Conservation (phyloP, 1,140 invertebrate species). For the Drosophila littoralis region DNA sequence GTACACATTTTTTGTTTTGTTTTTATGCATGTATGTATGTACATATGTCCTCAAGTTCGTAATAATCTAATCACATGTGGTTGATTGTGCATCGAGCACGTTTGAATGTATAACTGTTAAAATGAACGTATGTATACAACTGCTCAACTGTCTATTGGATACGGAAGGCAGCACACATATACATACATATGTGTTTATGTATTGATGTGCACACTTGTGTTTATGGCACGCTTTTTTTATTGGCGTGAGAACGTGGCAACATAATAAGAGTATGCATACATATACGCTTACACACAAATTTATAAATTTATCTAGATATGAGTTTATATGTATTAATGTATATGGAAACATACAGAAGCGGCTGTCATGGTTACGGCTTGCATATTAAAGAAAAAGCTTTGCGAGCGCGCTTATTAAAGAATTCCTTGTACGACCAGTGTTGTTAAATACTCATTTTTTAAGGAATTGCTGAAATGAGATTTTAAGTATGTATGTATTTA, state of each 20-base stretch:
- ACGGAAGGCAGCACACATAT: conserved; percentile 32
- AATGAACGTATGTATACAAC: neutral
- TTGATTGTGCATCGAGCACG: conserved; percentile 18
- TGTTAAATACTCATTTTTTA: neutral
- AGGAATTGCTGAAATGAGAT: too few species aligned
- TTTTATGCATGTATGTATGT: conserved; percentile 1
- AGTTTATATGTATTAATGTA: neutral
- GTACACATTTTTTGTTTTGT: neutral
- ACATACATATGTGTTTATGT: conserved; percentile 7
- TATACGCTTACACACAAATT: neutral
- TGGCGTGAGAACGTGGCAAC: conserved; percentile 27
- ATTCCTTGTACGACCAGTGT: conserved; percentile 12
- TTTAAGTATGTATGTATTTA: too few species aligned
- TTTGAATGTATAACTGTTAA: conserved; percentile 21
- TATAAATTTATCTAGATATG: conserved; percentile 13
- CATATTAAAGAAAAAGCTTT: conserved; percentile 14
- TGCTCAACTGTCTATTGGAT: conserved; percentile 18
- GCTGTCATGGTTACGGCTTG: neutral
- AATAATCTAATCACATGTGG: conserved; percentile 42
- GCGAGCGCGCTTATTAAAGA: conserved; percentile 8
- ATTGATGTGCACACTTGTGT: neutral
- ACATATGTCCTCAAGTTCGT: conserved; percentile 15
- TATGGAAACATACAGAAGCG: neutral
- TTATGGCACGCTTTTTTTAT: conserved; percentile 23
- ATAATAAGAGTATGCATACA: conserved; percentile 11